A percentile compares a stretch with the other conserved stretches of the same genome.
Conservation (phyloP, 2,888 invertebrate species). For the Acanthococcus lagerstroemiae region DNA sequence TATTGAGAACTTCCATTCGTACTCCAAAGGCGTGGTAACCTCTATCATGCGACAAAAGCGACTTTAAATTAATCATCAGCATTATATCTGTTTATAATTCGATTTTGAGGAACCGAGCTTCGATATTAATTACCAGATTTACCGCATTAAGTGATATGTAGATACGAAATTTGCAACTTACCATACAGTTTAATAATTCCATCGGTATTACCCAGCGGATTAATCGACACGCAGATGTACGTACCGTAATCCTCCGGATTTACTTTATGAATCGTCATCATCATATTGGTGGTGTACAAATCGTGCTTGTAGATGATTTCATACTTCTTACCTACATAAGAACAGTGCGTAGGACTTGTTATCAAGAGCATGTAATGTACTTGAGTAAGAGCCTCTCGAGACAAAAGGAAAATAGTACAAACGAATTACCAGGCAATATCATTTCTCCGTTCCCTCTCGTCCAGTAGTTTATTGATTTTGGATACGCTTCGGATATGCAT, state of each 20-base stretch:
- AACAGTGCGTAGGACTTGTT: background rate
- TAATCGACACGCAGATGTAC: slow-evolving; percentile 45
- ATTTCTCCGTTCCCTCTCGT: slow-evolving; percentile 81
- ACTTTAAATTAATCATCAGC: background rate
- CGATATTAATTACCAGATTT: too few relatives aligned
- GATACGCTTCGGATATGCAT: slow-evolving; percentile 86
- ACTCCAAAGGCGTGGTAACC: slow-evolving; percentile 4
- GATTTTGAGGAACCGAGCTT: too few relatives aligned
- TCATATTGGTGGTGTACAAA: slow-evolving; percentile 41
- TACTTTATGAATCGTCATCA: slow-evolving; percentile 43
- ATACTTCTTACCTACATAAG: slow-evolving; percentile 15
- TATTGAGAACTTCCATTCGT: slow-evolving; percentile 3
- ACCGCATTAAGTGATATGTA: background rate
- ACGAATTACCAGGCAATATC: slow-evolving; percentile 74
- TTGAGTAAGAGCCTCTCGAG: background rate
- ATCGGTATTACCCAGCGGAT: slow-evolving; percentile 46
- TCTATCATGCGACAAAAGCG: background rate
- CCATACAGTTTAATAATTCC: slow-evolving; percentile 46
- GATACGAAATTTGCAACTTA: slow-evolving; percentile 39
- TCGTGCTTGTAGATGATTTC: slow-evolving; percentile 33
- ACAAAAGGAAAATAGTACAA: background rate
- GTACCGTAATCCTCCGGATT: slow-evolving; percentile 42
- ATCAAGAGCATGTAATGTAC: background rate
- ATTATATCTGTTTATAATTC: background rate
- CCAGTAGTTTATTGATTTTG: slow-evolving; percentile 89